Percentiles rank a stretch among this genome's conserved stretches.
Conservation (phyloP, 1,140 invertebrate species). For the Drosophila pseudoobscura region DNA sequence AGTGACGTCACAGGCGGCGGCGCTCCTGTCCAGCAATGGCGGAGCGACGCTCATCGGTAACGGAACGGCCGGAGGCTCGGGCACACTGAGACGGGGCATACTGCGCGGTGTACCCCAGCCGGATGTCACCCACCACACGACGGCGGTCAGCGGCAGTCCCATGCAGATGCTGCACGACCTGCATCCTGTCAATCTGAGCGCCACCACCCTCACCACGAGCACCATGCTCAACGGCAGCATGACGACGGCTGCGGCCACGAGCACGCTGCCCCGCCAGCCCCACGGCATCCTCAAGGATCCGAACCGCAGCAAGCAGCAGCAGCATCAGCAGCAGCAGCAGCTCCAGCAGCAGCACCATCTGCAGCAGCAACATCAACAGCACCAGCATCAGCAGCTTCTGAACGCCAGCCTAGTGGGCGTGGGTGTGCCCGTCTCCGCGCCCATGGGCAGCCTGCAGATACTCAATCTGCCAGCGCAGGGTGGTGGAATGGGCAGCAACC, state of each 20-base stretch:
- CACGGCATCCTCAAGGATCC: slow-evolving; percentile 87
- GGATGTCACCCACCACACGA: slow-evolving; percentile 81
- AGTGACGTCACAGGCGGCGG: slow-evolving; percentile 69
- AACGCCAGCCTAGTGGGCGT: slow-evolving; percentile 73
- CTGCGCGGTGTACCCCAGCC: slow-evolving; percentile 77
- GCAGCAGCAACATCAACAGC: slow-evolving; percentile 34
- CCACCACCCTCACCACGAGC: slow-evolving; percentile 73
- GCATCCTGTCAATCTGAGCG: slow-evolving; percentile 77
- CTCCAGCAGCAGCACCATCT: slow-evolving; percentile 48
- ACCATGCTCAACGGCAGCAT: slow-evolving; percentile 79
- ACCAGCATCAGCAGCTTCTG: slow-evolving; percentile 53
- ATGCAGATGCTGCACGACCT: slow-evolving; percentile 76
- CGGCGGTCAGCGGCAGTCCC: slow-evolving; percentile 42
- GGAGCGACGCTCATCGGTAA: slow-evolving; percentile 51
- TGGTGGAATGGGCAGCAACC: slow-evolving; percentile 70
- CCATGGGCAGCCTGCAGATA: slow-evolving; percentile 77
- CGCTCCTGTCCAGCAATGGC: slow-evolving; percentile 55
- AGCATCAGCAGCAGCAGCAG: slow-evolving; percentile 69
- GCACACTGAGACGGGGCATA: slow-evolving; percentile 77
- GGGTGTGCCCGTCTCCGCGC: slow-evolving; percentile 62
- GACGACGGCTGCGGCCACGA: slow-evolving; percentile 57
- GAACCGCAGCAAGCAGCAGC: slow-evolving; percentile 85
- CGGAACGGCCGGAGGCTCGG: slow-evolving; percentile 52
- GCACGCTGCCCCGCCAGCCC: slow-evolving; percentile 84
- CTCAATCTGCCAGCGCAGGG: slow-evolving; percentile 70